phyloP scores from a whole-genome alignment of 2,888 invertebrate species.

The Diaprepes abbreviatus region DNA sequence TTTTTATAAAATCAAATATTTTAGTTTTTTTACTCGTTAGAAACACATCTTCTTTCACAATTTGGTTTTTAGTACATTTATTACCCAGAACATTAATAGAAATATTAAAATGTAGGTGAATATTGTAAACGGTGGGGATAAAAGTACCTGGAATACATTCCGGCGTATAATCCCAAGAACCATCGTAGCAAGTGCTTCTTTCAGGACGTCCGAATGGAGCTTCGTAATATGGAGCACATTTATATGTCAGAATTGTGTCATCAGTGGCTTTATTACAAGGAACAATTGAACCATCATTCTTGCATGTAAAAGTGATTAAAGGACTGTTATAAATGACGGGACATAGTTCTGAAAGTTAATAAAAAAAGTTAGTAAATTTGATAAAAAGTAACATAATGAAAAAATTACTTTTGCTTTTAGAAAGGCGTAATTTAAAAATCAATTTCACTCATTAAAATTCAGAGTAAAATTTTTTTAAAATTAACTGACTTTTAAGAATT shows the following conservation, averaged over 20 bases:
- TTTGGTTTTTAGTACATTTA: neutral
- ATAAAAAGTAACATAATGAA: no score
- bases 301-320: conserved; percentile 51
- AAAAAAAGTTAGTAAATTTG: neutral
- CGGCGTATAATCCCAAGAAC: conserved; percentile 54
- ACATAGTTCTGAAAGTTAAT: conserved; percentile 52
- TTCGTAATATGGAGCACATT: conserved; percentile 58
- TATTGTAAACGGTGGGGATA: conserved; percentile 45
- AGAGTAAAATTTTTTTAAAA: no score
- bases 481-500: no score
- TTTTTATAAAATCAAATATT: neutral
- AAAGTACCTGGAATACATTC: conserved; percentile 60
- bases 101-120: conserved; percentile 3
- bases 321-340: conserved; percentile 40
- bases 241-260: conserved; percentile 53
- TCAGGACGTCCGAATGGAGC: conserved; percentile 30
- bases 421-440: no score
- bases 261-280: conserved; percentile 56
- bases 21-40: neutral
- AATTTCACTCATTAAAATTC: no score
- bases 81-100: neutral
- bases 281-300: conserved; percentile 42
- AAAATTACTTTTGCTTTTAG: no score
- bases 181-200: conserved; percentile 50
- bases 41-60: neutral